phyloP scores from a whole-genome alignment of 2,888 invertebrate genomes.

The Lithodes maja region DNA sequence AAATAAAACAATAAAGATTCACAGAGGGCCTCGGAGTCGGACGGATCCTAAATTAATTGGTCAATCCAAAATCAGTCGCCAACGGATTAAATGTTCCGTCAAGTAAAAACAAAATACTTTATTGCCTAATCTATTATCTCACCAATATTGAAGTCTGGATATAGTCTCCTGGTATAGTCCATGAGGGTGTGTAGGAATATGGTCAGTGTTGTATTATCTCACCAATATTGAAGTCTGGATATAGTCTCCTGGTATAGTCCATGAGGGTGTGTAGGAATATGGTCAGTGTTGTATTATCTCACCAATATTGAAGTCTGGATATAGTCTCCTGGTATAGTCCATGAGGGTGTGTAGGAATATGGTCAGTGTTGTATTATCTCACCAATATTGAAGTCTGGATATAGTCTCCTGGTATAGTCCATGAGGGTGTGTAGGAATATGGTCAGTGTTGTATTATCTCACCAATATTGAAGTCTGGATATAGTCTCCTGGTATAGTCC shows the following conservation, averaged over 20 bases:
- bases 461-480: no score
- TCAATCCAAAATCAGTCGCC: no score
- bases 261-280: conserved; percentile 67
- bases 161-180: conserved; percentile 66
- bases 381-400: conserved; percentile 63
- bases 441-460: conserved; percentile 62
- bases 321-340: conserved; percentile 66
- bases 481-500: no score
- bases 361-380: conserved; percentile 62
- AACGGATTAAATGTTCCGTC: no score
- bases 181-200: conserved; percentile 67
- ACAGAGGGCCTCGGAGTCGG: no score
- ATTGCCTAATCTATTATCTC: no score
- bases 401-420: conserved; percentile 66
- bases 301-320: conserved; percentile 63
- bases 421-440: conserved; percentile 67
- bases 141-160: conserved; percentile 61
- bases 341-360: conserved; percentile 67
- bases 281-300: conserved; percentile 62
- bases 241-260: conserved; percentile 66
- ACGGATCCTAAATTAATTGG: no score
- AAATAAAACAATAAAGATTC: no score
- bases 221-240: conserved; percentile 63
- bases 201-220: conserved; percentile 62
- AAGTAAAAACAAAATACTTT: no score